Base-by-base conservation (phyloP, 1,140 invertebrate species). In the Meteorus sp. region DNA sequence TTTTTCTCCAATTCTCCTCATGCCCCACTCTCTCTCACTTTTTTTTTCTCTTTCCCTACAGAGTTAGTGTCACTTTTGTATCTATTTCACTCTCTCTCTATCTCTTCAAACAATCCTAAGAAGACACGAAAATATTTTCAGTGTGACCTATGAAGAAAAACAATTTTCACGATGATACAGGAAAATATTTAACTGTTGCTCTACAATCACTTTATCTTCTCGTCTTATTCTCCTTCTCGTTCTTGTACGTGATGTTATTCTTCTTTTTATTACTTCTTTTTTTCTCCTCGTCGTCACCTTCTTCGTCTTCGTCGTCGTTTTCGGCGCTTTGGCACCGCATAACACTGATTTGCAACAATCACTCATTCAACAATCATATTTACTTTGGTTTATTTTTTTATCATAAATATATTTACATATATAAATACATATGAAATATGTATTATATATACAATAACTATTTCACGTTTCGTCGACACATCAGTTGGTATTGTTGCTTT, bases 321-420 rank as follows among this genome's bases (percentile, higher is more conserved):
- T 61, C 63, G 65, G 64, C 60, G 58, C 60, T 56, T 62, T 67
- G 68, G 71, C 63, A 65, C 71, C 63, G 51, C 62, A 66, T 69
- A 67, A 67, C 64, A 66, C 59, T 64, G 51, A 61, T 58, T 60
- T 60, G 43, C 39, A 59, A 54, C 58, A 41, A 58, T 60, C 35
- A 58, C 67, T 72, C 68, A 69, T 72, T 62, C 63, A 72, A 60
- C 69, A 60, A 69, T 64, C 70, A 68, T n/a, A n/a, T n/a, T n/a
- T n/a, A n/a, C n/a, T n/a, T n/a, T n/a, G n/a, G n/a, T n/a, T n/a
- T n/a, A n/a, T n/a, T n/a, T n/a, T n/a, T n/a, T n/a, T n/a, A n/a
- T n/a, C n/a, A n/a, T n/a, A n/a, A n/a, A n/a, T n/a, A n/a, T 11
- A 43, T 15, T 17, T 22, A 45, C 25, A 45, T 45, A 19, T 43